These are phyloP conservation scores for Dioctria linearis DNA, from an alignment of 2,888 invertebrate species.

Conservation along the genomic window DNA sequence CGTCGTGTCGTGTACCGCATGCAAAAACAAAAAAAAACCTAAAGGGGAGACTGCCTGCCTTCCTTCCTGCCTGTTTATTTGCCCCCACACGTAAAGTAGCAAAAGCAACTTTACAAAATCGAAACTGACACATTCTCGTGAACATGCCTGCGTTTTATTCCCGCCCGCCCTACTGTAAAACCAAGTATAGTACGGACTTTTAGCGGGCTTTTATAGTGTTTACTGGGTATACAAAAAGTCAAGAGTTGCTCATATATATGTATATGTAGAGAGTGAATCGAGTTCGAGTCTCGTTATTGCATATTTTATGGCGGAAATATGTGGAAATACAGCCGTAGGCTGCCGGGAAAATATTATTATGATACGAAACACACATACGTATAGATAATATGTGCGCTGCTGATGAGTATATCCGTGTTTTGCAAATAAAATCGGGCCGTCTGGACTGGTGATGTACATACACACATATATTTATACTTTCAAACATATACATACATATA, in stretches of 20 bases:
- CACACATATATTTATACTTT: no score
- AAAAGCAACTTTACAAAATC: conserved; percentile 37
- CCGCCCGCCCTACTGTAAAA: not conserved
- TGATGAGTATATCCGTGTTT: not conserved
- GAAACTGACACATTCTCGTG: not conserved
- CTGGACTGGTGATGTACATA: no score
- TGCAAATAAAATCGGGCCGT: not conserved
- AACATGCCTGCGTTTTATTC: not conserved
- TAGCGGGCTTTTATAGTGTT: no score
- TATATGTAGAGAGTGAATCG: not conserved
- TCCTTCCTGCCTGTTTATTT: not conserved
- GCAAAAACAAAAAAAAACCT: conserved; percentile 18
- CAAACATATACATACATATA: no score
- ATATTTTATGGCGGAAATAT: conserved; percentile 40
- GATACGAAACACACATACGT: not conserved
- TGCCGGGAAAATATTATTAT: not conserved
- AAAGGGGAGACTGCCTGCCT: conserved; percentile 6
- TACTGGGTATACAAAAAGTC: not conserved
- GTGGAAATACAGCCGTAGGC: conserved; percentile 22
- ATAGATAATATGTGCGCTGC: not conserved
- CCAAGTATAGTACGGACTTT: not conserved
- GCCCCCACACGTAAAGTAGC: not conserved
- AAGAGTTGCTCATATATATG: conserved; percentile 1
- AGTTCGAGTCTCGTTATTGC: not conserved
- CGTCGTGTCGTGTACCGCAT: conserved; percentile 53